A percentile compares a stretch with the other conserved stretches of the same genome.
Conservation (phyloP, 1,140 invertebrate species). For the Drosophila elegans region DNA sequence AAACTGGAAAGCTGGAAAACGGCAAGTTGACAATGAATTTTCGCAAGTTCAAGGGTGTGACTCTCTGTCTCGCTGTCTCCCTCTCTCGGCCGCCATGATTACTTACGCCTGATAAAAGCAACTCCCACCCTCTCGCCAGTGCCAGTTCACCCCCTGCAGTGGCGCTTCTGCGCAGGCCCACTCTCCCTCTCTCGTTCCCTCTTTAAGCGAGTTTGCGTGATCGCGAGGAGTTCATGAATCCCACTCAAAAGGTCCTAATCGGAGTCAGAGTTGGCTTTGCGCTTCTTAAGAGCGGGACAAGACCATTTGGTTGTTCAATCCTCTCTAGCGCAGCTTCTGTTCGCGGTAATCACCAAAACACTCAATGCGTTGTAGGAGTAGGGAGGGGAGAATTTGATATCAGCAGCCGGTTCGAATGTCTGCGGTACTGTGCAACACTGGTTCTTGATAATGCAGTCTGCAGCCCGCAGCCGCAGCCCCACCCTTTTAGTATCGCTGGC, state of each 20-base stretch:
- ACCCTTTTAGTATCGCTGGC: conserved; percentile 24
- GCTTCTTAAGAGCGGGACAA: neutral
- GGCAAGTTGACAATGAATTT: conserved; percentile 63
- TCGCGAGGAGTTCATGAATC: conserved; percentile 12
- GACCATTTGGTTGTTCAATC: conserved; percentile 47
- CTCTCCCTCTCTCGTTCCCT: conserved; percentile 1
- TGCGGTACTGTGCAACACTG: conserved; percentile 16
- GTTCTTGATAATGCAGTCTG: conserved; percentile 36
- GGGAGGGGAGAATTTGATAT: conserved; percentile 24
- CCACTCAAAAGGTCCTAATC: conserved; percentile 1
- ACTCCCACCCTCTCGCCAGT: conserved; percentile 33
- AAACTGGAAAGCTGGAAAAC: conserved; percentile 12
- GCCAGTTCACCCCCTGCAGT: conserved; percentile 31
- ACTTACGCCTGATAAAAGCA: conserved; percentile 69
- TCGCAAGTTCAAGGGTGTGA: conserved; percentile 84
- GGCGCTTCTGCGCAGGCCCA: conserved; percentile 23
- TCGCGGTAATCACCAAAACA: conserved; percentile 1
- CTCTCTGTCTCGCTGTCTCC: conserved; percentile 36
- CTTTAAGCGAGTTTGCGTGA: conserved; percentile 10
- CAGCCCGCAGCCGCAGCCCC: conserved; percentile 11
- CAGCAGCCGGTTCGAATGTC: conserved; percentile 11
- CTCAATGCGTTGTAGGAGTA: neutral
- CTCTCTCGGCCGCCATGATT: conserved; percentile 64
- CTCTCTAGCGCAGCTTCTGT: conserved; percentile 3
- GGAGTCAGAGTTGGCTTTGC: neutral